Evolutionary conservation across 2,888 invertebrate species (phyloP).

Genomic region (Drosophila mercatorum): DNA sequence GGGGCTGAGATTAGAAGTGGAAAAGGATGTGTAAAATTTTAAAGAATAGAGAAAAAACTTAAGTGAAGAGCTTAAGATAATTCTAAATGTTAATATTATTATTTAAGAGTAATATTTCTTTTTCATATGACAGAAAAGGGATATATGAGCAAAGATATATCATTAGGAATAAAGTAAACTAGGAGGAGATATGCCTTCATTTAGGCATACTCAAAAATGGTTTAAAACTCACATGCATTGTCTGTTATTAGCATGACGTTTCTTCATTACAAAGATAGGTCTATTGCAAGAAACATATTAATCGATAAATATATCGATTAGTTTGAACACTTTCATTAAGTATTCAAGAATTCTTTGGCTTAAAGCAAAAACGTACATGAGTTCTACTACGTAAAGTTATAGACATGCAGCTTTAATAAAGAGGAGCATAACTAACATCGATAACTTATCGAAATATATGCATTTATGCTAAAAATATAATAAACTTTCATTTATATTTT

Average conservation of each 20-base stretch:
- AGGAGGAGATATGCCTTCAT: too few relatives aligned
- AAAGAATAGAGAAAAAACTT: too few relatives aligned
- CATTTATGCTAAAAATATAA: too few relatives aligned
- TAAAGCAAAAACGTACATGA: background rate
- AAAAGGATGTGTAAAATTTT: background rate
- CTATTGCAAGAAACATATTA: too few relatives aligned
- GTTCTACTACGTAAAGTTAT: background rate
- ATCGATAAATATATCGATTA: slow-evolving; percentile 4
- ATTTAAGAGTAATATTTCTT: background rate
- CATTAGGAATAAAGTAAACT: background rate
- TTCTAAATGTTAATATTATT: background rate
- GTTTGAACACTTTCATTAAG: accelerated
- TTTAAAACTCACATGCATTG: too few relatives aligned
- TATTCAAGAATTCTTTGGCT: background rate
- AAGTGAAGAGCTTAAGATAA: background rate
- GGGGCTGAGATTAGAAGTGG: background rate
- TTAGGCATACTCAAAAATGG: too few relatives aligned
- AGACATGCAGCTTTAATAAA: background rate
- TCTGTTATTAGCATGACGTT: too few relatives aligned
- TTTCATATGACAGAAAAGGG: too few relatives aligned
- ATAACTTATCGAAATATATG: background rate
- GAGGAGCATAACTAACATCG: background rate
- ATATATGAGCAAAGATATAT: background rate
- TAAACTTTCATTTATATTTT: too few relatives aligned
- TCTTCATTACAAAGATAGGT: too few relatives aligned